Evolutionary conservation across 2,113 vertebrate species (phyloP).

Genomic region (Phaetusa simplex): DNA sequence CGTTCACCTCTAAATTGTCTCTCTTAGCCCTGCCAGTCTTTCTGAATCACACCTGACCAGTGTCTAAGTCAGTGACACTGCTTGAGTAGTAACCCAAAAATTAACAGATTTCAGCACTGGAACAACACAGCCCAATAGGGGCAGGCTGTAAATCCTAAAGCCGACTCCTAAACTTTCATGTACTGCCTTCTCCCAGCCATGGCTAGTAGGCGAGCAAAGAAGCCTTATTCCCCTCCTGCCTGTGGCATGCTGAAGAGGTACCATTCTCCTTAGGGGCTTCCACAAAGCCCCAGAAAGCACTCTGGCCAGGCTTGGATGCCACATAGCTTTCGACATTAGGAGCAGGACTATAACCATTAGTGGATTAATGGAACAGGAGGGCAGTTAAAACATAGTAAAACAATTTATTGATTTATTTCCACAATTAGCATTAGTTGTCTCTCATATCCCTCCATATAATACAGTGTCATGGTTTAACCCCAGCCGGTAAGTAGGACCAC

Average conservation of each 20-base stretch:
- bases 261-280: neutral
- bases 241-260: neutral
- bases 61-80: neutral
- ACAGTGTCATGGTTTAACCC: neutral
- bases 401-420: neutral
- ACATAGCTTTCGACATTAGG: neutral
- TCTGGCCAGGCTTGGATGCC: neutral
- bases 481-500: neutral
- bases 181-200: neutral
- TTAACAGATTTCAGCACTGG: neutral
- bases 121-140: rapidly evolving
- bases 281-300: neutral
- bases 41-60: neutral
- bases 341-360: neutral
- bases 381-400: neutral
- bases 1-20: neutral
- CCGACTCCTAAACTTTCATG: neutral
- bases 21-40: neutral
- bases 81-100: neutral
- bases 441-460: neutral
- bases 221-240: neutral
- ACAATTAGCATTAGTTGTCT: neutral
- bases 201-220: neutral
- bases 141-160: neutral
- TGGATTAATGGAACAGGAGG: neutral